Conservation (phyloP, 2,113 vertebrate genomes). For the Platysteira castanea region DNA sequence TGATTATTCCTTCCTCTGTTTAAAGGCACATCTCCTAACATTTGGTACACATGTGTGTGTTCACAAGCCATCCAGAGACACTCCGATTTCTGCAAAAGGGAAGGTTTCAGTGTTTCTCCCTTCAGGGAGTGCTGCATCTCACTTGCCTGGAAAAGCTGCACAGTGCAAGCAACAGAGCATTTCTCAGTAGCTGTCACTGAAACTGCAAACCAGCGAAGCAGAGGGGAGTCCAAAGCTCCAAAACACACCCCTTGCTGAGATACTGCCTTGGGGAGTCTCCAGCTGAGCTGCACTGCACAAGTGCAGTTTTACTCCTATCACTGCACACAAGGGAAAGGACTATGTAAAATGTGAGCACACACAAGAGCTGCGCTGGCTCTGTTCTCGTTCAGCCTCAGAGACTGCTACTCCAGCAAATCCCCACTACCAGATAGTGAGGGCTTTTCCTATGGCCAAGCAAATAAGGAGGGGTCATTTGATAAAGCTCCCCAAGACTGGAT, state of each 20-base stretch:
- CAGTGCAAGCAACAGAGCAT: background rate
- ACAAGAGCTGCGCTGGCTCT: background rate
- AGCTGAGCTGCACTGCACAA: background rate
- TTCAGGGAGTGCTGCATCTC: background rate
- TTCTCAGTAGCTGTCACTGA: background rate
- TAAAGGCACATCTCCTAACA: background rate
- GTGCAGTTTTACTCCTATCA: background rate
- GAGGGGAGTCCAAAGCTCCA: background rate
- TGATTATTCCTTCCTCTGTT: background rate
- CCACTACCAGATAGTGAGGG: background rate
- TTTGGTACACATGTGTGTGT: background rate
- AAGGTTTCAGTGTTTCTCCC: background rate
- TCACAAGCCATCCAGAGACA: background rate
- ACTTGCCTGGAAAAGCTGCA: background rate
- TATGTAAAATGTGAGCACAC: background rate
- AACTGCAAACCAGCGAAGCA: background rate
- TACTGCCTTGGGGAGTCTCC: background rate
- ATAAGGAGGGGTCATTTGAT: background rate
- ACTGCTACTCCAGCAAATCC: background rate
- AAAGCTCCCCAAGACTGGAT: background rate
- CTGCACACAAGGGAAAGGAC: background rate
- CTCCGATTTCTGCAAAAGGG: background rate
- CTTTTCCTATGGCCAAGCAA: background rate
- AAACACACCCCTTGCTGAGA: background rate
- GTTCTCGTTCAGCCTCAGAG: background rate